Evolutionary conservation across 2,888 invertebrate species (phyloP).

Genomic region (Drosophila niveifrons): DNA sequence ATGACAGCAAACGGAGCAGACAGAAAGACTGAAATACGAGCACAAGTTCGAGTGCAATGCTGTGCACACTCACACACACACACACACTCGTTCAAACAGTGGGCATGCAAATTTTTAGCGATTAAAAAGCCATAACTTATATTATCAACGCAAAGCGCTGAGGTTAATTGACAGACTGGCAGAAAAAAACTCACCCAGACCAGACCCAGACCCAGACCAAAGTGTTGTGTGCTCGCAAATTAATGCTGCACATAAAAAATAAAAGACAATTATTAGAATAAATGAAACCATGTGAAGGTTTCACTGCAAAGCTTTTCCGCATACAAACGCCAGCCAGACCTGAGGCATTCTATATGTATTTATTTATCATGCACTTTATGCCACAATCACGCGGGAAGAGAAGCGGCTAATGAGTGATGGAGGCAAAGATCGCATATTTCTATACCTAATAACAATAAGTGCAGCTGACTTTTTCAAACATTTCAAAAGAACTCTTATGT

Average conservation of each 20-base stretch:
- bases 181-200: conserved; percentile 66
- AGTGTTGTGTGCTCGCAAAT: conserved; percentile 58
- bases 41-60: conserved; percentile 60
- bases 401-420: conserved; percentile 5
- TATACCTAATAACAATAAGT: conserved; percentile 17
- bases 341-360: conserved; percentile 7
- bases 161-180: conserved; percentile 81
- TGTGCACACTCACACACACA: conserved; percentile 1
- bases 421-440: not conserved
- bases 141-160: conserved; percentile 81
- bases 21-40: conserved; percentile 68
- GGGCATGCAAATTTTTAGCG: conserved; percentile 78
- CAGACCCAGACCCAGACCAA: conserved; percentile 34
- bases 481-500: conserved; percentile 26
- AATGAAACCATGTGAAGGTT: conserved; percentile 76
- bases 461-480: conserved; percentile 20
- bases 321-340: conserved; percentile 39
- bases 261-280: conserved; percentile 78
- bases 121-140: conserved; percentile 83
- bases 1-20: conserved; percentile 47
- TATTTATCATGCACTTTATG: conserved; percentile 29
- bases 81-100: conserved; percentile 8
- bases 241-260: conserved; percentile 66
- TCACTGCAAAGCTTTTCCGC: conserved; percentile 68
- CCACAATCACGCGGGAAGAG: conserved; percentile 12